phyloP scores from a whole-genome alignment of 2,113 vertebrate species.

The Myxocyprinus asiaticus region DNA sequence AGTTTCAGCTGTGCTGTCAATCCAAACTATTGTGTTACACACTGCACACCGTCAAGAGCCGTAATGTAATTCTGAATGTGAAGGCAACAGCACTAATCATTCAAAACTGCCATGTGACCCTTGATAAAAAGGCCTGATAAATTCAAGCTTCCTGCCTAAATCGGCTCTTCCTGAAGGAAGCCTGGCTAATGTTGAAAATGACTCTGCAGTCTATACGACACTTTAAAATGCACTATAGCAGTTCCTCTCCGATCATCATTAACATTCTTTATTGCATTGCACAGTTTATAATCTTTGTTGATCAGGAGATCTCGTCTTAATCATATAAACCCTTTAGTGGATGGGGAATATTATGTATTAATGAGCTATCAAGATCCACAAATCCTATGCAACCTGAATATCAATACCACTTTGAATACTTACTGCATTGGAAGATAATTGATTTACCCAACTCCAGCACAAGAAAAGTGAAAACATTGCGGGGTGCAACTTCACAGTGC shows the following conservation, averaged over 20 bases:
- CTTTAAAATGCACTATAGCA: slow-evolving; percentile 27
- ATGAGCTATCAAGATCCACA: slow-evolving; percentile 18
- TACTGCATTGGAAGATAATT: slow-evolving; percentile 41
- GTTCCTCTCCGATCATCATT: slow-evolving; percentile 29
- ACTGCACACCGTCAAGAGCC: slow-evolving; percentile 55
- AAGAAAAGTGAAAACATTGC: slow-evolving; percentile 44
- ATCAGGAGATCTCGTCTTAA: slow-evolving; percentile 35
- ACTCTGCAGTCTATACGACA: slow-evolving; percentile 44
- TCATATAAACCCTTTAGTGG: slow-evolving; percentile 30
- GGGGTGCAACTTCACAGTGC: slow-evolving; percentile 51
- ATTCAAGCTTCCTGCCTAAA: slow-evolving; percentile 71
- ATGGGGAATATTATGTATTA: slow-evolving; percentile 41
- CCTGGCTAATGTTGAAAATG: slow-evolving; percentile 66
- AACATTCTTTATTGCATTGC: slow-evolving; percentile 27
- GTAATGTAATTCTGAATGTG: slow-evolving; percentile 73
- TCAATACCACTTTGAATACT: slow-evolving; percentile 27
- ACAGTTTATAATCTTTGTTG: slow-evolving; percentile 38
- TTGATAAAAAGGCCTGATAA: slow-evolving; percentile 80
- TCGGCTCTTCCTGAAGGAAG: slow-evolving; percentile 55
- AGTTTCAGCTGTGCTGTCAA: slow-evolving; percentile 53
- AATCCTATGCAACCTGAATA: slow-evolving; percentile 39
- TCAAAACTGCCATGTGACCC: slow-evolving; percentile 69
- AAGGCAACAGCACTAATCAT: slow-evolving; percentile 55
- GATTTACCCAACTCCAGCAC: slow-evolving; percentile 37
- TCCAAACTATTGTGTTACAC: slow-evolving; percentile 63